A percentile compares a stretch with the other conserved stretches of the same genome.
Evolutionary conservation across 2,113 vertebrate genomes (phyloP).

Genomic region (Promerops cafer): DNA sequence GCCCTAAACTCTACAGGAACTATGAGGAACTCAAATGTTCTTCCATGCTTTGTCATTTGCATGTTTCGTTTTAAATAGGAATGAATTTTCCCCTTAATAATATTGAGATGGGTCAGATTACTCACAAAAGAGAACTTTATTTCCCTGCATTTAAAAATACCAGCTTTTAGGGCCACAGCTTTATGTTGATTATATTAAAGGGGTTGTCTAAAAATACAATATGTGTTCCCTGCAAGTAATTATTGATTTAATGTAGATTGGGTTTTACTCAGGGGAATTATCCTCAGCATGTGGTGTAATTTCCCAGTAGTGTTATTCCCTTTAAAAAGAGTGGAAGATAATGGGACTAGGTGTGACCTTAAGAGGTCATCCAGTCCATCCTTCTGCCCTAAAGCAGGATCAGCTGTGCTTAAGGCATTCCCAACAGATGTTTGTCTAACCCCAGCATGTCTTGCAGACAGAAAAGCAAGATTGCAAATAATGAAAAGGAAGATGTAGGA

Average conservation of each 20-base stretch:
- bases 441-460: background rate
- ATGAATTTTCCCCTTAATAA: background rate
- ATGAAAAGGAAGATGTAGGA: background rate
- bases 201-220: background rate
- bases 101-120: background rate
- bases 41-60: background rate
- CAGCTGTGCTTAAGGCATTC: background rate
- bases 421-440: slow-evolving; percentile 1
- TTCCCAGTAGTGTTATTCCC: background rate
- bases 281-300: background rate
- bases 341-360: slow-evolving; percentile 17
- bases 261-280: background rate
- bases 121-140: background rate
- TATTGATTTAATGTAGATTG: background rate
- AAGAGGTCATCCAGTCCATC: background rate
- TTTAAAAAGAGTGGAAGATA: slow-evolving; percentile 7
- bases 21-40: background rate
- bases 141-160: background rate
- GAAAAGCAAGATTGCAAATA: background rate
- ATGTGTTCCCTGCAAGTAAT: background rate
- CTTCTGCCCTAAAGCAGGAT: slow-evolving; percentile 21
- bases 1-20: background rate
- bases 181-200: background rate
- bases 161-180: background rate
- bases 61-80: background rate